Evolutionary conservation across 1,140 invertebrate species (phyloP).

Genomic region (Leptinotarsa undecemlineata): DNA sequence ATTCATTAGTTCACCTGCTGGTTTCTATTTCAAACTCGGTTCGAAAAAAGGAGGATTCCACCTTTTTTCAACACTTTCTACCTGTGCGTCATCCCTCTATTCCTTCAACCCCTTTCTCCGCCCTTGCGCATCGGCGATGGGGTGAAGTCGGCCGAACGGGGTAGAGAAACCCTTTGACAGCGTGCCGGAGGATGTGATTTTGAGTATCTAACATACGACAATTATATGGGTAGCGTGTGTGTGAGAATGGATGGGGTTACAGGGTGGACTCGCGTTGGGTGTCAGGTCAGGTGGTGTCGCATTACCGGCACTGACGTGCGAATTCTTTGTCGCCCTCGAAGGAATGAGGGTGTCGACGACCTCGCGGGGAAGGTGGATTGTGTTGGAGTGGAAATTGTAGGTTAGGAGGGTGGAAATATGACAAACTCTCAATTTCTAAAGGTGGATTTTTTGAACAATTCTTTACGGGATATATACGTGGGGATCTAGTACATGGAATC

Average conservation of each 20-base stretch:
- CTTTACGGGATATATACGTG: too few species aligned
- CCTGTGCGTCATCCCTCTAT: too few species aligned
- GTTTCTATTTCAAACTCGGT: too few species aligned
- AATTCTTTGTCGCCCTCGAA: neutral
- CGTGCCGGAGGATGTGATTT: conserved; percentile 38
- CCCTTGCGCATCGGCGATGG: neutral
- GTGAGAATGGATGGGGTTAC: conserved; percentile 29
- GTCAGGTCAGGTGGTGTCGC: conserved; percentile 14
- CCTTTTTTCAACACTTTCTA: too few species aligned
- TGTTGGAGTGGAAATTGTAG: too few species aligned
- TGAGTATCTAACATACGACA: conserved; percentile 41
- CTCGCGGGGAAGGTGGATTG: too few species aligned
- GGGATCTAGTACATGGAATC: too few species aligned
- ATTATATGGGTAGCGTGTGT: conserved; percentile 37
- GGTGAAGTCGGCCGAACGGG: conserved; percentile 18
- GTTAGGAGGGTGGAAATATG: too few species aligned
- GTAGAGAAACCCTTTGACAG: conserved; percentile 33
- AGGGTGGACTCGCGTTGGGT: conserved; percentile 27
- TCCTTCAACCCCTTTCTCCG: neutral
- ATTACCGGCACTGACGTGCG: neutral
- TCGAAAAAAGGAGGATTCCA: too few species aligned
- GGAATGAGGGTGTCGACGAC: neutral
- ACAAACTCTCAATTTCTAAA: too few species aligned
- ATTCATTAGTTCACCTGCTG: too few species aligned
- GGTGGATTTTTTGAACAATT: too few species aligned